Percentiles rank a stretch among this genome's conserved stretches.
Evolutionary conservation across 2,797 vertebrate genomes (phyloP).

Genomic region (Sylvilagus floridanus): DNA sequence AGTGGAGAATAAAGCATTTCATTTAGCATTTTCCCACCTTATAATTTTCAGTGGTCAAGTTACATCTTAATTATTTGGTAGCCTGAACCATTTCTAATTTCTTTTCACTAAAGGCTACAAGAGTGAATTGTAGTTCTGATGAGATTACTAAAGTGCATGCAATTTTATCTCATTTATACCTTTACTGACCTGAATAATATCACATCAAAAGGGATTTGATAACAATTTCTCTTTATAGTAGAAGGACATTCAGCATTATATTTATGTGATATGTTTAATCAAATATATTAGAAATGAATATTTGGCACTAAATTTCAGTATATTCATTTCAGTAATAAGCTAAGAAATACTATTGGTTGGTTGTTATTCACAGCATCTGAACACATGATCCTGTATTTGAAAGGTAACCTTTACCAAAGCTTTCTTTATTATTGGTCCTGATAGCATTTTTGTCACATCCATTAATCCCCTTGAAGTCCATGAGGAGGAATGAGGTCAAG

Average conservation of each 20-base stretch:
- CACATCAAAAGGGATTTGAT: background rate
- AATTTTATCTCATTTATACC: constrained; percentile 56
- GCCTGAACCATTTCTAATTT: background rate
- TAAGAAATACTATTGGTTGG: background rate
- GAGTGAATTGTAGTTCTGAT: background rate
- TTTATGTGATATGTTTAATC: background rate
- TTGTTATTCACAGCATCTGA: background rate
- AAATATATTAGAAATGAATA: background rate
- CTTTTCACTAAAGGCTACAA: background rate
- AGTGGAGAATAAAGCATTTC: background rate
- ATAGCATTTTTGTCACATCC: background rate
- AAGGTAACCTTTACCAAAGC: background rate
- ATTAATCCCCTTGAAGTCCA: background rate
- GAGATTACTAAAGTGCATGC: background rate
- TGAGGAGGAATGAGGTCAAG: background rate
- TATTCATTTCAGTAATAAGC: background rate
- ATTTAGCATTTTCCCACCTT: background rate
- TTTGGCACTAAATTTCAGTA: background rate
- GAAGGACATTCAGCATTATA: background rate
- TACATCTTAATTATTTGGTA: background rate
- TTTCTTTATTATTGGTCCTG: background rate
- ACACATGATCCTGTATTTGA: background rate
- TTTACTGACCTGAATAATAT: background rate
- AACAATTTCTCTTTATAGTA: background rate
- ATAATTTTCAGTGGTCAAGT: background rate